Evolutionary conservation across 2,888 invertebrate species (phyloP), one percentile per base, ranked within the genome.

Genomic region (Papilio gigon): DNA sequence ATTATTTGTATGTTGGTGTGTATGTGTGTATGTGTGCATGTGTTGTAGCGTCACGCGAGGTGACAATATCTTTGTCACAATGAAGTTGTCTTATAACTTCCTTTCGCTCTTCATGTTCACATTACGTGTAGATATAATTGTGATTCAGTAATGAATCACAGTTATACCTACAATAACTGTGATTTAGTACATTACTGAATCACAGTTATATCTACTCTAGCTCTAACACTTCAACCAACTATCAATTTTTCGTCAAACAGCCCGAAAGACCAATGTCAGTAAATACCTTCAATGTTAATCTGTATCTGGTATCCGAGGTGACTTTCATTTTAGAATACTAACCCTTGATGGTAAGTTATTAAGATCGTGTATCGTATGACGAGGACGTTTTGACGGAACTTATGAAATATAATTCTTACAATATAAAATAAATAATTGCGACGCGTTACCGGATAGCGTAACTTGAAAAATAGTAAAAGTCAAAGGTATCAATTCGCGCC

Each of bases 401-500:
- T 68, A 58, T 63, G 62, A 58, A 63, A 68, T 62, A 62, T 62
- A 33, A 53, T 68, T 20, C 30, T 56, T 37, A 30, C 62, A 44
- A 56, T 61, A 22, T 63, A 58, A 47, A 59, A 37, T 60, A 63
- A 67, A 68, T 35, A 56, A 35, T 37, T 33, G 42, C 30, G 33
- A 65, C 61, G 27, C 22, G 65, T 65, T 69, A 61, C 65, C 60
- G 22, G 71, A 71, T 72, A 74, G 70, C 65, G 72, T 67, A 62
- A 72, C 69, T 66, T 56, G 47, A 72, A 74, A 85, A 86, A 86
- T 88, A 89, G 88, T 86, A 86, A 88, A 88, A 89, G 88, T 85
- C 67, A 67, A 70, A 65, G 70, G 80, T 80, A 80, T 81, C 80
- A 78, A 79, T 77, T 77, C 71, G 70, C 68, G 64, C 71, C 70